Evolutionary conservation across 1,140 invertebrate species (phyloP).

Genomic region (Sesamia nonagrioides): DNA sequence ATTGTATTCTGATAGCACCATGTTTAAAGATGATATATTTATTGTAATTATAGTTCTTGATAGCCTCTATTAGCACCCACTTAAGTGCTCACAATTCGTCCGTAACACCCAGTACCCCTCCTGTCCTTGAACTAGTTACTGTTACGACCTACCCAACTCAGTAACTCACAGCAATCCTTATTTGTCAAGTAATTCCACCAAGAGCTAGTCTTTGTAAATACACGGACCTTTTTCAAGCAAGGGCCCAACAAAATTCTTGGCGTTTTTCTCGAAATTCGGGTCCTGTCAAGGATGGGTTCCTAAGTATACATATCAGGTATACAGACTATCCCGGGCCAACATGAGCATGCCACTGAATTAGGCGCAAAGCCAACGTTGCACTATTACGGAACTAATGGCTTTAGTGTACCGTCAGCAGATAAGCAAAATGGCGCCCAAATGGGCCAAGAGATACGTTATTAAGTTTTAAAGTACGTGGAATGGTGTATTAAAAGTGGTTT

Average conservation of each 20-base stretch:
- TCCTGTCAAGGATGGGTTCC: background rate
- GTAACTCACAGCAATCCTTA: slow-evolving; percentile 20
- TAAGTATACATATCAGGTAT: slow-evolving; percentile 46
- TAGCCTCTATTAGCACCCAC: background rate
- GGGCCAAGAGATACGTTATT: slow-evolving; percentile 18
- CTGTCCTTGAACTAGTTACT: background rate
- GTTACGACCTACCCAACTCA: background rate
- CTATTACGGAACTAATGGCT: slow-evolving; percentile 45
- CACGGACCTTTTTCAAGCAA: slow-evolving; percentile 16
- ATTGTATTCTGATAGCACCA: background rate
- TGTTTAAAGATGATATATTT: background rate
- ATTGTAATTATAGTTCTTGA: background rate
- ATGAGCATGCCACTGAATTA: slow-evolving; percentile 44
- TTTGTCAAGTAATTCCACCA: slow-evolving; percentile 26
- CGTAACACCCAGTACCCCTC: background rate
- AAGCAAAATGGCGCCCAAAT: slow-evolving; percentile 27
- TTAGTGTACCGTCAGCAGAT: slow-evolving; percentile 34
- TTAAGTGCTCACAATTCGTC: slow-evolving; percentile 3
- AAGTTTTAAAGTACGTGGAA: slow-evolving; percentile 11
- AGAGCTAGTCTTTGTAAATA: slow-evolving; percentile 13
- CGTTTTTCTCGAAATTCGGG: background rate
- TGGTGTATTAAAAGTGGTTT: background rate
- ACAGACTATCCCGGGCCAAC: background rate
- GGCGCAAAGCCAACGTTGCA: slow-evolving; percentile 45
- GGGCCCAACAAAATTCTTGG: slow-evolving; percentile 7